These are phyloP conservation scores for Dryobota labecula DNA, from an alignment of 2,888 invertebrate genomes.

Conservation along the genomic window DNA sequence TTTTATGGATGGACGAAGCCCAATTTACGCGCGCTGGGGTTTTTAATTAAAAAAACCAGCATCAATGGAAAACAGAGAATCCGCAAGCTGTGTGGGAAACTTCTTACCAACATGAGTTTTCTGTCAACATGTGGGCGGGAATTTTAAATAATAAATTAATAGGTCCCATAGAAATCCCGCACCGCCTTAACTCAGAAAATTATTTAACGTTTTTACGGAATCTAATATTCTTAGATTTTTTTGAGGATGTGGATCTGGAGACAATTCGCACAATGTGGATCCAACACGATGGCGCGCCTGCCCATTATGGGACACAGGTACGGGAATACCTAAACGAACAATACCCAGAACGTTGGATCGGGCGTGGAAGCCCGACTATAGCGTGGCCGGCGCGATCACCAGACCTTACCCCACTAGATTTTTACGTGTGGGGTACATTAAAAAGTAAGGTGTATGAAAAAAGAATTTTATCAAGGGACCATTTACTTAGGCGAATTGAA, in stretches of 20 bases:
- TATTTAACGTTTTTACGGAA: neutral
- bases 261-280: constrained; percentile 13
- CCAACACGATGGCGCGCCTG: constrained; percentile 48
- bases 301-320: constrained; percentile 40
- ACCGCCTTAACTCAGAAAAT: neutral
- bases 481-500: constrained; percentile 17
- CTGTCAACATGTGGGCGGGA: constrained; percentile 52
- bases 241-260: constrained; percentile 10
- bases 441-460: constrained; percentile 27
- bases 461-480: constrained; percentile 5
- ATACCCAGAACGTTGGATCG: constrained; percentile 42
- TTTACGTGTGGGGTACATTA: constrained; percentile 45
- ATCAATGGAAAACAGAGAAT: constrained; percentile 39
- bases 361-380: constrained; percentile 39
- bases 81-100: constrained; percentile 22
- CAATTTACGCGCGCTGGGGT: constrained; percentile 12
- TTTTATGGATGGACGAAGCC: constrained; percentile 15
- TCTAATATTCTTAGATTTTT: constrained; percentile 3
- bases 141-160: constrained; percentile 28
- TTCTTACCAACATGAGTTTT: constrained; percentile 38
- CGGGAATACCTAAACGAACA: constrained; percentile 38
- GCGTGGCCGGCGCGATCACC: constrained; percentile 46
- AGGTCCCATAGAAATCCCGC: constrained; percentile 26
- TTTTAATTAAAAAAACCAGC: constrained; percentile 14
- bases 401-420: constrained; percentile 37